Conservation (phyloP, 2,113 vertebrate species). For the Chaenogobius annularis region DNA sequence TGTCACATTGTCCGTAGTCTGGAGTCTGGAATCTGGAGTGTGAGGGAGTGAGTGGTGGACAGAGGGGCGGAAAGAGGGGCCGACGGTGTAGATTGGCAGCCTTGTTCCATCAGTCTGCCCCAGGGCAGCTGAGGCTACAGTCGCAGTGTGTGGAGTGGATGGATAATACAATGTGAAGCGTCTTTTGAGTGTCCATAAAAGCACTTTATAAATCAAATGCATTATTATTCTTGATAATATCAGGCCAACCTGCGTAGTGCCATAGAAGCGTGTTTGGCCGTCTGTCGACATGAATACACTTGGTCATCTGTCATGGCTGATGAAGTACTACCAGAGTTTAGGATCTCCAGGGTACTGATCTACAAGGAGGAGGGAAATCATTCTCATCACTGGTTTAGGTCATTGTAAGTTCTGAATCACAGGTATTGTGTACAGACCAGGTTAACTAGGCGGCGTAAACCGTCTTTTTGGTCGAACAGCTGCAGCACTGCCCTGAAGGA, state of each 20-base stretch:
- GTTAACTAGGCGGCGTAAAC: slow-evolving; percentile 90
- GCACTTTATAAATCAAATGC: no score
- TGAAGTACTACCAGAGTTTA: slow-evolving; percentile 86
- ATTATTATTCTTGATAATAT: background rate
- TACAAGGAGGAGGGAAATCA: slow-evolving; percentile 41
- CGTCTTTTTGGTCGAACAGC: slow-evolving; percentile 93
- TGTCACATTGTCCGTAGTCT: background rate
- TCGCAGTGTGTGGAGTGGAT: no score
- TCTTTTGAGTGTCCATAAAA: no score
- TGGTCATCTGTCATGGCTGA: slow-evolving; percentile 87
- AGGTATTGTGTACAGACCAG: slow-evolving; percentile 68
- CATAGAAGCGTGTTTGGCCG: slow-evolving; percentile 95
- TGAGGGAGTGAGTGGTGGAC: no score
- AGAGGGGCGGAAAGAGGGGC: no score
- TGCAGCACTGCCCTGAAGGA: slow-evolving; percentile 91
- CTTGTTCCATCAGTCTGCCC: no score
- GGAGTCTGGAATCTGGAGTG: no score
- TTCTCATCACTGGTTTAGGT: background rate
- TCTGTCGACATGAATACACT: slow-evolving; percentile 94
- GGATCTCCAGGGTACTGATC: slow-evolving; percentile 94
- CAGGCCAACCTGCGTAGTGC: slow-evolving; percentile 85
- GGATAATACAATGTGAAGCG: no score
- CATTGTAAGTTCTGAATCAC: background rate
- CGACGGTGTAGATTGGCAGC: no score
- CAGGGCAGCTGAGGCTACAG: no score